A percentile compares a stretch with the other conserved stretches of the same genome.
Conservation (phyloP, 64 coral and sea anemone species). For the Stichodactyla helianthus region DNA sequence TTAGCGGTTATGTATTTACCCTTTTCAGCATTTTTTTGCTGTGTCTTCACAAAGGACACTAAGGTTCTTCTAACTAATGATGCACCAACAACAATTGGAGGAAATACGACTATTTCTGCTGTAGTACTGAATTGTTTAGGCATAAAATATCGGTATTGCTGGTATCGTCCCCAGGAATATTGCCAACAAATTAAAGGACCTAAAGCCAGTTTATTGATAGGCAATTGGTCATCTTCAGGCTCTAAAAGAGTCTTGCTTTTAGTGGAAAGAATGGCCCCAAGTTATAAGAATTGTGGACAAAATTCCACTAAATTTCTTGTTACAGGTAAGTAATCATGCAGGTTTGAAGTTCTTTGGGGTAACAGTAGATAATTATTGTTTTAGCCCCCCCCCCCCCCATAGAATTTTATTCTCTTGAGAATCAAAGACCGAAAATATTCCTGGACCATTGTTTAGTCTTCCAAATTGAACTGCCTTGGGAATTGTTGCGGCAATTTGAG, state of each 20-base stretch:
- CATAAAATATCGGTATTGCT: background rate
- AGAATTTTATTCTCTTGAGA: too few relatives aligned
- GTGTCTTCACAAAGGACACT: background rate
- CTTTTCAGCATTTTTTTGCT: background rate
- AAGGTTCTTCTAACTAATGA: slow-evolving; percentile 6
- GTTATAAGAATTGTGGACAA: background rate
- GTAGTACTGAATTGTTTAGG: background rate
- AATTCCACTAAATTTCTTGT: background rate
- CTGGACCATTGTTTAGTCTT: too few relatives aligned
- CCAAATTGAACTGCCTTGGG: too few relatives aligned
- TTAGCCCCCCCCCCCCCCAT: too few relatives aligned
- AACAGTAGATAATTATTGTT: too few relatives aligned
- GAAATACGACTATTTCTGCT: slow-evolving; percentile 3
- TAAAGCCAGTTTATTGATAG: background rate
- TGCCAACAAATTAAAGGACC: background rate
- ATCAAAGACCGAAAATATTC: too few relatives aligned
- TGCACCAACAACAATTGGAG: slow-evolving; percentile 21
- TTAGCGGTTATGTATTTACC: background rate
- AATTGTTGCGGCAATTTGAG: too few relatives aligned
- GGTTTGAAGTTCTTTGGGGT: background rate
- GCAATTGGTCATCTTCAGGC: background rate
- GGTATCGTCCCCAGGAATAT: background rate
- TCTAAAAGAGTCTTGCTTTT: background rate
- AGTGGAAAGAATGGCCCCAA: background rate
- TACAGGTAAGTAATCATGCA: background rate